Conservation (phyloP, 2,797 vertebrate genomes). For the Lagocephalus sceleratus region DNA sequence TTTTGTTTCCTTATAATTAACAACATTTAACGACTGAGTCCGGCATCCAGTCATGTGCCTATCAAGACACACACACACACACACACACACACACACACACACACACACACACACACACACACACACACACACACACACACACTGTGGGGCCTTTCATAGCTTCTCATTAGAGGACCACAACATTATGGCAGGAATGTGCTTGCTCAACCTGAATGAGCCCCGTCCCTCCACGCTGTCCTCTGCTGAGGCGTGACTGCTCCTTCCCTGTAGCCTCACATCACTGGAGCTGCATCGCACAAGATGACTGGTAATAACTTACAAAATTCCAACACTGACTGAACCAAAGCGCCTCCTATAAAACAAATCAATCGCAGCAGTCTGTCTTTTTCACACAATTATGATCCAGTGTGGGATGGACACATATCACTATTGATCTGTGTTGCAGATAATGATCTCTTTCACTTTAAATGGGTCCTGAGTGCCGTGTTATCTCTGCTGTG, state of each 20-base stretch:
- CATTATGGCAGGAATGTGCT: slow-evolving; percentile 32
- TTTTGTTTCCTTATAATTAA: slow-evolving; percentile 6
- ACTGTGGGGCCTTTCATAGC: slow-evolving; percentile 62
- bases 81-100: slow-evolving; percentile 29
- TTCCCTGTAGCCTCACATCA: slow-evolving; percentile 3
- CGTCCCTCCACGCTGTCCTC: slow-evolving; percentile 13
- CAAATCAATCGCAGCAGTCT: slow-evolving; percentile 11
- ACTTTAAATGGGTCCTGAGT: slow-evolving; percentile 52
- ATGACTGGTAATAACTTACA: background rate
- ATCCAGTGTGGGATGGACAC: slow-evolving; percentile 28
- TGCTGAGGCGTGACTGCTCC: slow-evolving; percentile 17
- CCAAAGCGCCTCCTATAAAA: background rate
- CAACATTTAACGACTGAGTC: slow-evolving; percentile 19
- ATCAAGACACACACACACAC: slow-evolving; percentile 31
- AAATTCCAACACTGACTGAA: too few species aligned
- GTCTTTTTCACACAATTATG: slow-evolving; percentile 32
- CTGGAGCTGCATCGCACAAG: background rate
- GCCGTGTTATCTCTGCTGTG: slow-evolving; percentile 28
- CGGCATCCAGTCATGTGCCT: slow-evolving; percentile 31
- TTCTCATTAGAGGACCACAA: slow-evolving; percentile 41
- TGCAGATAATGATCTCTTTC: slow-evolving; percentile 60
- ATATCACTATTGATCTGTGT: slow-evolving; percentile 52
- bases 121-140: slow-evolving; percentile 2
- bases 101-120: background rate
- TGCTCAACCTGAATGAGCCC: slow-evolving; percentile 10